A percentile compares a stretch with the other conserved stretches of the same genome.
Evolutionary conservation across 2,113 vertebrate genomes (phyloP).

Genomic region (Antidorcas marsupialis): DNA sequence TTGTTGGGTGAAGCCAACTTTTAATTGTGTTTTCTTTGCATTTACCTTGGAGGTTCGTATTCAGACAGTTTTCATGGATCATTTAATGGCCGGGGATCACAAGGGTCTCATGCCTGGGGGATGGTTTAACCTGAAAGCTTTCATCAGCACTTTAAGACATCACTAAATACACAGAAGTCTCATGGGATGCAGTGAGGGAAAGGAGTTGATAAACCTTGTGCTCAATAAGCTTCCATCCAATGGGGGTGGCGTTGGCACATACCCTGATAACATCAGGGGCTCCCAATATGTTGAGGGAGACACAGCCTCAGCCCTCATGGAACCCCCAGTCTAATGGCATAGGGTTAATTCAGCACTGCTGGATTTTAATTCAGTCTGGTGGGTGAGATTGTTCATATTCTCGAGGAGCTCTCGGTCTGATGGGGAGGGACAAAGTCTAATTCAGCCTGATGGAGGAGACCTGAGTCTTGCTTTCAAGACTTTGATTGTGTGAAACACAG

Average conservation of each 20-base stretch:
- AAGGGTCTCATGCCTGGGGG: background rate
- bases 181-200: background rate
- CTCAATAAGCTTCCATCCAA: background rate
- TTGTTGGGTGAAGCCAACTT: conserved; percentile 16
- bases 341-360: background rate
- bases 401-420: background rate
- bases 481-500: background rate
- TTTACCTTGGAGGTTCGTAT: background rate
- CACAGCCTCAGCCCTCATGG: background rate
- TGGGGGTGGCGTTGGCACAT: too few relatives aligned
- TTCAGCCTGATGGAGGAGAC: background rate
- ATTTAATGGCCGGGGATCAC: background rate
- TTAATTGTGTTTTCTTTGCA: background rate
- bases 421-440: background rate
- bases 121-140: background rate
- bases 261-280: background rate
- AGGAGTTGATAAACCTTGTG: background rate
- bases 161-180: background rate
- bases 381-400: background rate
- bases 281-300: background rate
- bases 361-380: background rate
- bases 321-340: background rate
- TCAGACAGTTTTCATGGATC: background rate
- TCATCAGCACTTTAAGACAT: background rate
- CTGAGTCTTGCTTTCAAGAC: background rate